A percentile compares a stretch with the other conserved stretches of the same genome.
Conservation (phyloP, 2,113 vertebrate species). For the Serilophus lunatus region DNA sequence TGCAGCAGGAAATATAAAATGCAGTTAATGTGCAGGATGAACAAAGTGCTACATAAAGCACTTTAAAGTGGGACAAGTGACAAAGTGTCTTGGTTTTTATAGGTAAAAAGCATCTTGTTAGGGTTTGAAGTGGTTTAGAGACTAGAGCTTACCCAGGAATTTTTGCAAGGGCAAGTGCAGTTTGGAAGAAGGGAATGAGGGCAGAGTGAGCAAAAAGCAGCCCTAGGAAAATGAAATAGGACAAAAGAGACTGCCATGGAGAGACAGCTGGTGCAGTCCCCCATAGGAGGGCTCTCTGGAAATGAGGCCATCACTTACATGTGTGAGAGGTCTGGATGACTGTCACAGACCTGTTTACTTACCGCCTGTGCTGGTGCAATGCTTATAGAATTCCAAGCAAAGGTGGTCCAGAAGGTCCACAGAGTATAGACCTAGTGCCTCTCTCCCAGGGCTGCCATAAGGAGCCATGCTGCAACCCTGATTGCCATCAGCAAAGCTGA, state of each 20-base stretch:
- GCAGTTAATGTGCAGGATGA: neutral
- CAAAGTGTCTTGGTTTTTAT: neutral
- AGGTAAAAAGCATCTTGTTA: neutral
- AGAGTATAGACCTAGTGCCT: neutral
- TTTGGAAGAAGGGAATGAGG: neutral
- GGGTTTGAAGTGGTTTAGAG: neutral
- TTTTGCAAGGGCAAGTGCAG: neutral
- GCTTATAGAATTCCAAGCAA: neutral
- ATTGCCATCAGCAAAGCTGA: neutral
- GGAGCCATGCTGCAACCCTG: neutral
- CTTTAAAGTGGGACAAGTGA: neutral
- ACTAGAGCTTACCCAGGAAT: neutral
- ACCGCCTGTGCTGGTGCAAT: neutral
- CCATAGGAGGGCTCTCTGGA: neutral
- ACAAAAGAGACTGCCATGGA: neutral
- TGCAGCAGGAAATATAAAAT: neutral
- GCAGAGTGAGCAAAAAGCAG: neutral
- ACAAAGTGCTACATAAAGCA: neutral
- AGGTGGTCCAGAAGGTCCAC: neutral
- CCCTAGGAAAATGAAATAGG: neutral
- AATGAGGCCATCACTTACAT: neutral
- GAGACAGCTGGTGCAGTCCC: neutral
- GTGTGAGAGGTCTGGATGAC: neutral
- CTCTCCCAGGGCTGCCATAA: neutral
- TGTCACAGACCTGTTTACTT: neutral